Evolutionary conservation across 2,797 vertebrate genomes (phyloP), one percentile per base, ranked within the genome.

Genomic region (Miichthys miiuy): DNA sequence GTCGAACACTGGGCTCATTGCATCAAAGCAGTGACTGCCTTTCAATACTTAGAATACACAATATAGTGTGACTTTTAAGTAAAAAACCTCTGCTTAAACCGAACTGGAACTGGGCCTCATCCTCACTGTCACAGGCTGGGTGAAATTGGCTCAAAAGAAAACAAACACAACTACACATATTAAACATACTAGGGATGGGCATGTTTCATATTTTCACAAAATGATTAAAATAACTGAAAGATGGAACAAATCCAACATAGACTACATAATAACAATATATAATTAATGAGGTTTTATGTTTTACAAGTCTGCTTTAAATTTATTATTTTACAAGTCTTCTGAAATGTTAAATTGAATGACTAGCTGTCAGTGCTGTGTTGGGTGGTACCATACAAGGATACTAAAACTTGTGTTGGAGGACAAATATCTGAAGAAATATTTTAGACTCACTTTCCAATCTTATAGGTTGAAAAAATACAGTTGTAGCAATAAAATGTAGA

Each of bases 151-250:
- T 63, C 1, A 63, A 55, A 71, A 30, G 2, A 52, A 65, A 56
- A 21, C 3, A 7, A 25, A 6, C 13, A 11, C 1, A 47, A 51
- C 8, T 18, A 63, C 23, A 71, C 21, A 79, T 50, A 89, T 61
- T 44, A 55, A 68, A 73, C 21, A 60, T 65, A 79, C 21, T 46
- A 74, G 58, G 72, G 83, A 84, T 79, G 78, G 80, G 77, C 72
- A 78, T 60, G n/a, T 25, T 38, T 38, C 8, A 54, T 41, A 23
- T 20, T 50, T 56, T 54, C 18, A 46, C 1, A 66, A 68, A 68
- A 27, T 27, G 4, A 51, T 11, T 10, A 25, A 57, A 48, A 30
- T 4, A 14, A 18, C 38, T 13, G 23, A 48, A 44, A 23, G 10
- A 56, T 56, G 6, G 18, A 72, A 61, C 44, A 34, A 42, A 66